A percentile compares a stretch with the other conserved stretches of the same genome.
These are phyloP conservation scores for Protaetia brevitarsis DNA, from an alignment of 1,140 invertebrate genomes.

Conservation along the genomic window DNA sequence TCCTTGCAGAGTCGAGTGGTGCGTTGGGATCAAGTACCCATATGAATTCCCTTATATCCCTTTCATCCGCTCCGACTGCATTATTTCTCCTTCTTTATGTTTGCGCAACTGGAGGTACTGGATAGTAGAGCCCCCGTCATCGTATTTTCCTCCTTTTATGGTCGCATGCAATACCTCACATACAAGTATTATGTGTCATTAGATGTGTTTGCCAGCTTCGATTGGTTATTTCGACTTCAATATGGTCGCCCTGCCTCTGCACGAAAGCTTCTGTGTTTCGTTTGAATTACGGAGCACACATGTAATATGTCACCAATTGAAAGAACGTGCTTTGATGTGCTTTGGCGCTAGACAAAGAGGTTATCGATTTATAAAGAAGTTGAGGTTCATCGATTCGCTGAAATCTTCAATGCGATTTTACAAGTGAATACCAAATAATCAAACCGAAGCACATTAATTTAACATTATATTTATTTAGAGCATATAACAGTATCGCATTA, in stretches of 20 bases:
- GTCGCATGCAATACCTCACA: slow-evolving; percentile 5
- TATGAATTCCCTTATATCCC: slow-evolving; percentile 15
- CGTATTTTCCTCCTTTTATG: neutral
- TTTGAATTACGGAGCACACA: neutral
- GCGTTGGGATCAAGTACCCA: slow-evolving; percentile 29
- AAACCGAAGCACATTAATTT: no score
- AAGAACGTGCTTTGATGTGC: neutral
- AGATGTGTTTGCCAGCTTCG: slow-evolving; percentile 21
- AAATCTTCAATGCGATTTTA: no score
- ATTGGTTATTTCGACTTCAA: slow-evolving; percentile 25
- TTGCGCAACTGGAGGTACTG: slow-evolving; percentile 1
- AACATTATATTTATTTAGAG: no score
- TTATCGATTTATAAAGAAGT: no score
- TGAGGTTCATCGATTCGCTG: no score
- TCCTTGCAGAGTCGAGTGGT: slow-evolving; percentile 28
- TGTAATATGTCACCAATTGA: neutral
- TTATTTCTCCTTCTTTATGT: slow-evolving; percentile 20
- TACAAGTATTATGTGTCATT: slow-evolving; percentile 26
- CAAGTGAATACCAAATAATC: no score
- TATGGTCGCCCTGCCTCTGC: slow-evolving; percentile 15
- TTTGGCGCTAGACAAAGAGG: neutral
- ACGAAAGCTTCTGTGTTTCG: neutral
- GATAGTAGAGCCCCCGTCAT: slow-evolving; percentile 6
- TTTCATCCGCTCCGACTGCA: slow-evolving; percentile 10
- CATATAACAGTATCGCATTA: no score